Conservation (phyloP, 2,888 invertebrate genomes). For the Euphydryas editha region DNA sequence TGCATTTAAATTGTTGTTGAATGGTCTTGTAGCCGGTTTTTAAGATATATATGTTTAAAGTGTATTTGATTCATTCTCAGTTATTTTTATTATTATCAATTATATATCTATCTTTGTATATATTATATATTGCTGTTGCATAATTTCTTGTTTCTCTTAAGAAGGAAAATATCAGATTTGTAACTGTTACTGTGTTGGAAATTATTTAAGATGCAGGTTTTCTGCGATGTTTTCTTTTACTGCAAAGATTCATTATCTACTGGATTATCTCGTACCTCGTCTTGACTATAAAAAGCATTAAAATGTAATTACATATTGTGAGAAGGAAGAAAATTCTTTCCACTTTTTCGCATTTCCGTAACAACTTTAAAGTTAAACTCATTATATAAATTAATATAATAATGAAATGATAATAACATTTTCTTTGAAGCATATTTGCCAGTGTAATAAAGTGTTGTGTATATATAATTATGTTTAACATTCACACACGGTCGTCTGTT, state of each 20-base stretch:
- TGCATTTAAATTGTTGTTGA: conserved; percentile 11
- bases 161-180: background rate
- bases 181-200: background rate
- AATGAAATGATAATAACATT: background rate
- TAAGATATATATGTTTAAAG: background rate
- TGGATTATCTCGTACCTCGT: conserved; percentile 9
- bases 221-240: conserved; percentile 3
- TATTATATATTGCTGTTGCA: background rate
- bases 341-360: background rate
- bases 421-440: background rate
- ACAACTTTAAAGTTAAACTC: background rate
- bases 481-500: too few species aligned
- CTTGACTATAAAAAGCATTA: conserved; percentile 3
- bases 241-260: conserved; percentile 12
- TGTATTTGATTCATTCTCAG: background rate
- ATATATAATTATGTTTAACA: too few species aligned
- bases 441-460: background rate
- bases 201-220: conserved; percentile 9
- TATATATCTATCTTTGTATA: too few species aligned
- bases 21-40: background rate
- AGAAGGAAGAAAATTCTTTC: background rate
- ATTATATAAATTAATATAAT: background rate
- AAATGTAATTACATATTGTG: conserved; percentile 1
- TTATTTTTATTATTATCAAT: too few species aligned
- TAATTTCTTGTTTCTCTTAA: background rate